phyloP scores from a whole-genome alignment of 1,140 invertebrate genomes.

The Tenebrio molitor region DNA sequence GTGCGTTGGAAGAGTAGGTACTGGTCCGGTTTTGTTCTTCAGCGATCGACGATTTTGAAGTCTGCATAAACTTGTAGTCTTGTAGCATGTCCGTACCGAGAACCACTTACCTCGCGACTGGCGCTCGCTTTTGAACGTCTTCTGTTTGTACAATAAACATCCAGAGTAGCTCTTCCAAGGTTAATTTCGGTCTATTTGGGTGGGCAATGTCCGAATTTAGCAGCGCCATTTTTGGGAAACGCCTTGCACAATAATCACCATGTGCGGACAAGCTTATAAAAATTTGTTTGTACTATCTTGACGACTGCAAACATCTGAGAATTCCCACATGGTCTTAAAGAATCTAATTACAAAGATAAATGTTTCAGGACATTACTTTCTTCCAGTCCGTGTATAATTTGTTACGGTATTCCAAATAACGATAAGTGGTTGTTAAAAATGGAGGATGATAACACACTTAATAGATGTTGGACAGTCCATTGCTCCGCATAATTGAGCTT shows the following conservation, averaged over 20 bases:
- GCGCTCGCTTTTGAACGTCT: neutral
- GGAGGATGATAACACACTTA: slow-evolving; percentile 6
- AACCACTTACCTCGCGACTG: neutral
- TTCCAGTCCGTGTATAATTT: slow-evolving; percentile 12
- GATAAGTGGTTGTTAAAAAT: slow-evolving; percentile 16
- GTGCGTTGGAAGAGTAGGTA: too few species aligned
- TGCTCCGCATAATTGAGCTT: too few species aligned
- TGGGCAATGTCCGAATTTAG: neutral
- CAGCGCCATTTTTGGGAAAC: neutral
- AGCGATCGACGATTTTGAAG: too few species aligned
- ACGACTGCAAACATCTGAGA: neutral
- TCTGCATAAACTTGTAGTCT: too few species aligned
- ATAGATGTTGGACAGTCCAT: neutral
- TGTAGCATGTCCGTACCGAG: neutral
- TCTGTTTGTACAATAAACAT: neutral
- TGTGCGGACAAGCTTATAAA: neutral
- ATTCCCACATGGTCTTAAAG: neutral
- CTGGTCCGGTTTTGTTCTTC: too few species aligned
- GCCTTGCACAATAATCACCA: neutral
- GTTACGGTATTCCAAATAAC: slow-evolving; percentile 27
- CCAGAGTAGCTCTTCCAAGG: neutral
- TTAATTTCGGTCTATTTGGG: neutral
- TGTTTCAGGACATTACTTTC: slow-evolving; percentile 11
- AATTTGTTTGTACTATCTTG: neutral
- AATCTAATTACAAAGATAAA: slow-evolving; percentile 17